Evolutionary conservation across 2,888 invertebrate genomes (phyloP), one percentile per base, ranked within the genome.

Genomic region (Sympetrum striolatum): DNA sequence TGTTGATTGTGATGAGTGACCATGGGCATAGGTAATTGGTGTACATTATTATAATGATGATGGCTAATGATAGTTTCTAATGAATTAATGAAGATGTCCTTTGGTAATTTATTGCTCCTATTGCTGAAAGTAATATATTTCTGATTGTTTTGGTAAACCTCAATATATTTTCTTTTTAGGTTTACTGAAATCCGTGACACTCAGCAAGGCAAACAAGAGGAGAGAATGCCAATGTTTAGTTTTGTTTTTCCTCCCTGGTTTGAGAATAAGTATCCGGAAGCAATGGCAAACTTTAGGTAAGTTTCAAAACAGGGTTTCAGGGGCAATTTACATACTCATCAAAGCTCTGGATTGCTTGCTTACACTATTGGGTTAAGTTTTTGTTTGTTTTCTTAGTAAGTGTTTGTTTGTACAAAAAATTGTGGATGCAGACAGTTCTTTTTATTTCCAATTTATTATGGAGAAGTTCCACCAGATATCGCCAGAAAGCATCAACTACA

Each of bases 1-100:
- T 99, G 91, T 94, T 99, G 0, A 96, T 99, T 90, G 93, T 99
- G 4, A 98, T 99, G 98, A 97, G 98, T 6, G 99, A 99, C 94
- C 99, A 99, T 93, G 99, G 99, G 0, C 96, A 97, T 91, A 96
- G 97, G 96, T 97, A 92, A 92, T 18, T 8, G 14, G 18, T 35
- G 0, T 58, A 22, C 22, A 31, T 35, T 44, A 44, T 64, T 12
- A 15, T 37, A 31, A 64, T 64, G 90, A 81, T 80, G 53, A 73
- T 80, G 25, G 6, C 14, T 8, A 44, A 44, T 44, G 10, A 12
- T 6, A 22, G 48, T 2, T 25, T 18, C 18, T 44, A 8, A 44
- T 44, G 44, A 8, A 10, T 44, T 44, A 1, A 6, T 8, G 10
- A 44, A 44, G 10, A 44, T 44, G 10, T 10, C 44, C 6, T 44